Conservation (phyloP, 2,113 vertebrate genomes). For the Microtus richardsoni region DNA sequence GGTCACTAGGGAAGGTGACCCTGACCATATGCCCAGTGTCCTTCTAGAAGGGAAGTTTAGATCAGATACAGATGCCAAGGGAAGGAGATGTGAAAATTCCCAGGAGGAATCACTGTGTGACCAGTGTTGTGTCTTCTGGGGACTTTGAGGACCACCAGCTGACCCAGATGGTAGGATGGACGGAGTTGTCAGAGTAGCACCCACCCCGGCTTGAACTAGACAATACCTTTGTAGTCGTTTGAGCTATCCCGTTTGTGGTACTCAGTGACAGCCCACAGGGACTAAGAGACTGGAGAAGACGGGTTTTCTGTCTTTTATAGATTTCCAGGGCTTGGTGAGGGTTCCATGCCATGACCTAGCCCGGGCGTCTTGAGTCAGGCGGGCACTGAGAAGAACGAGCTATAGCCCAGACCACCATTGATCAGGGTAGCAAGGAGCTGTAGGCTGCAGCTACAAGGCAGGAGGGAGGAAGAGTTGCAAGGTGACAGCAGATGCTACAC, state of each 20-base stretch:
- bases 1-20: not conserved
- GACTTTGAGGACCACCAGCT: not conserved
- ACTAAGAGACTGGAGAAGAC: not conserved
- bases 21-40: not conserved
- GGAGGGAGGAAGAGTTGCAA: not conserved
- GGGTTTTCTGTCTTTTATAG: not conserved
- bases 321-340: no score
- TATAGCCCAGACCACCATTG: not conserved
- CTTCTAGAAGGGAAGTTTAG: not conserved
- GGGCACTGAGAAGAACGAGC: not conserved
- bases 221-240: not conserved
- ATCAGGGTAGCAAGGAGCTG: not conserved
- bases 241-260: not conserved
- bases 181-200: not conserved
- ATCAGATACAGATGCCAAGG: not conserved
- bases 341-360: not conserved
- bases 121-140: not conserved
- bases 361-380: not conserved
- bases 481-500: not conserved
- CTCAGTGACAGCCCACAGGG: not conserved
- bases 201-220: not conserved
- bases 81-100: not conserved
- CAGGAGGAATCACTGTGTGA: not conserved
- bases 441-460: not conserved
- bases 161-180: not conserved